Evolutionary conservation across 2,797 vertebrate genomes (phyloP).

Genomic region (Picus viridis): DNA sequence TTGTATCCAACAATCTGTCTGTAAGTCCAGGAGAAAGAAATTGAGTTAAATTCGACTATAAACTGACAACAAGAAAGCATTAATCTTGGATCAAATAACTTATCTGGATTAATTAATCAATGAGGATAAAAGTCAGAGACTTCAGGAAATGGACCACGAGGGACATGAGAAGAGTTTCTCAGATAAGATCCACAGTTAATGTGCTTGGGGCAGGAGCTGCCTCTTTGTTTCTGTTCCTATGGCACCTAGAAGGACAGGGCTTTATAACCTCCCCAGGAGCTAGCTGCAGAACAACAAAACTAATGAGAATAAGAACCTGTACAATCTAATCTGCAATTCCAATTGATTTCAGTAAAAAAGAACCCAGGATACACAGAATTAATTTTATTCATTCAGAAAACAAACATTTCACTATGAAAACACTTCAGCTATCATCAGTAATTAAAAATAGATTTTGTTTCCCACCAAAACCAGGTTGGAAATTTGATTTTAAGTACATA

Average conservation of each 20-base stretch:
- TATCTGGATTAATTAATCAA: constrained; percentile 12
- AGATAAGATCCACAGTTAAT: neutral
- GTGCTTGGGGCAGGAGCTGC: neutral
- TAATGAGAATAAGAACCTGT: neutral
- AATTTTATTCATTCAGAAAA: constrained; percentile 45
- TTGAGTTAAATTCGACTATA: neutral
- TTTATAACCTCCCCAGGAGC: neutral
- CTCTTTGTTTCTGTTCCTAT: constrained; percentile 26
- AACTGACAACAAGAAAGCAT: neutral
- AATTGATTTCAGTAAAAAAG: neutral
- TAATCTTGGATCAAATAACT: neutral
- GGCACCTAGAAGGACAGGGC: neutral
- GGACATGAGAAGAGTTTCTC: neutral
- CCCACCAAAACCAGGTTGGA: neutral
- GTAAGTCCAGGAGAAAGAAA: neutral
- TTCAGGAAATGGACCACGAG: neutral
- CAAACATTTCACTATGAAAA: neutral
- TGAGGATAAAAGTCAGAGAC: neutral
- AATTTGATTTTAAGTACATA: neutral
- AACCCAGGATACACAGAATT: neutral
- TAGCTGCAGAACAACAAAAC: neutral
- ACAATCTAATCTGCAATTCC: neutral
- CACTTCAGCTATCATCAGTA: neutral
- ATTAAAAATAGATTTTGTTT: neutral
- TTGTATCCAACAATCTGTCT: neutral